Evolutionary conservation across 2,797 vertebrate genomes (phyloP), one percentile per base, ranked within the genome.

Genomic region (Enteromius treurensis): DNA sequence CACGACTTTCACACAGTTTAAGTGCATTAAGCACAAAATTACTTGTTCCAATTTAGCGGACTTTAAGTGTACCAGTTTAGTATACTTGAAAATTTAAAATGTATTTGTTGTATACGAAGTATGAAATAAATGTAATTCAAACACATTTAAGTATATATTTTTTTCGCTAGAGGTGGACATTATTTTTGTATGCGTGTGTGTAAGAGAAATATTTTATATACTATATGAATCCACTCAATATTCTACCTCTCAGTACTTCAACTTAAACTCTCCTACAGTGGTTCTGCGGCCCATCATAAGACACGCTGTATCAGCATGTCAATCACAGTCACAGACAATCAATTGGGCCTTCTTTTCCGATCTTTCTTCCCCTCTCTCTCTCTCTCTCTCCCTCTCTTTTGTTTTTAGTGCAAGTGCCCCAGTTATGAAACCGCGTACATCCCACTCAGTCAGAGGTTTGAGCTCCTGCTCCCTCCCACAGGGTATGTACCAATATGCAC

Each of bases 401-500:
- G 90, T 87, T 92, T 94, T 92, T 91, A 11, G 85, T 87, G 70
- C 92, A 93, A 94, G 91, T 95, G 95, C 93, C 95, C 95, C 95
- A 96, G 94, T 95, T 96, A 95, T 93, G 93, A 94, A 95, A 94
- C 93, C 92, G 90, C 94, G 94, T 94, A 94, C 93, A 94, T 94
- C 94, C 93, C 91, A 91, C 91, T 93, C 93, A 92, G 92, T 93
- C 93, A 94, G 92, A 93, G 93, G 92, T 94, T 92, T 84, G 83
- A 92, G 92, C 93, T 94, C 79, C 64, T 92, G 92, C 90, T 92
- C 93, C 93, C 93, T 96, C 95, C 95, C 95, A 95, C 92, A 93
- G 94, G 95, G 95, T 93, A 95, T 95, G 94, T 95, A 95, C 93
- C 93, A 94, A 95, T 95, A 95, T 93, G 92, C 94, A 93, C 91